These are phyloP conservation scores for Percopsis omiscomaycus DNA, from an alignment of 2,797 vertebrate genomes.

Conservation along the genomic window DNA sequence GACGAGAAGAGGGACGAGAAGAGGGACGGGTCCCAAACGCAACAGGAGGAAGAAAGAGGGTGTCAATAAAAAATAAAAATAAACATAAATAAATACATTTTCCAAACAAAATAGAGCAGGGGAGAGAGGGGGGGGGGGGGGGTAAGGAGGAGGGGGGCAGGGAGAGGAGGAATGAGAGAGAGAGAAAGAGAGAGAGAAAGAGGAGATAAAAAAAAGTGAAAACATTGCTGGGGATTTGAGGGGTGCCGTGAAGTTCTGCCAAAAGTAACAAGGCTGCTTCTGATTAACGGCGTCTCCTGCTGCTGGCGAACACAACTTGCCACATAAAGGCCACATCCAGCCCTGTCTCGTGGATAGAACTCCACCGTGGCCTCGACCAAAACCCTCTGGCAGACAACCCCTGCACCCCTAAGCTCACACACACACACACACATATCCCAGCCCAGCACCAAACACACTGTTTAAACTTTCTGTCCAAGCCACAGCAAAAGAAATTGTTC, in stretches of 20 bases:
- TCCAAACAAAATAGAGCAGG: constrained; percentile 35
- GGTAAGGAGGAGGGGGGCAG: constrained; percentile 55
- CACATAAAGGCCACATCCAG: too few species aligned
- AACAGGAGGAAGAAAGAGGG: constrained; percentile 50
- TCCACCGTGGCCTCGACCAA: background rate
- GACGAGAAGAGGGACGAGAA: constrained; percentile 43
- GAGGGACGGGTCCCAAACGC: constrained; percentile 29
- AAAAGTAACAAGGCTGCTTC: constrained; percentile 47
- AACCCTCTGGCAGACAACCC: background rate
- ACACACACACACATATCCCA: constrained; percentile 11
- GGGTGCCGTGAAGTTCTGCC: constrained; percentile 41
- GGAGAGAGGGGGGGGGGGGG: constrained; percentile 32
- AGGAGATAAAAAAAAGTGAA: constrained; percentile 63
- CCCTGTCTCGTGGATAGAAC: too few species aligned
- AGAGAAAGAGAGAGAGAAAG: constrained; percentile 39
- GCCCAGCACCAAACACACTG: background rate
- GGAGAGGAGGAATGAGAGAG: constrained; percentile 42
- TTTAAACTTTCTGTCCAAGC: background rate
- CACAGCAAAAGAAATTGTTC: background rate
- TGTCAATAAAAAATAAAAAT: constrained; percentile 39
- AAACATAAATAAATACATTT: constrained; percentile 15
- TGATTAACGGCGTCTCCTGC: constrained; percentile 41
- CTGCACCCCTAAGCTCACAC: constrained; percentile 13
- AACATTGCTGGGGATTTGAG: constrained; percentile 45
- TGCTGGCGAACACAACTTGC: background rate